phyloP scores from a whole-genome alignment of 2,113 vertebrate genomes.

The human (Homo sapiens) region DNA sequence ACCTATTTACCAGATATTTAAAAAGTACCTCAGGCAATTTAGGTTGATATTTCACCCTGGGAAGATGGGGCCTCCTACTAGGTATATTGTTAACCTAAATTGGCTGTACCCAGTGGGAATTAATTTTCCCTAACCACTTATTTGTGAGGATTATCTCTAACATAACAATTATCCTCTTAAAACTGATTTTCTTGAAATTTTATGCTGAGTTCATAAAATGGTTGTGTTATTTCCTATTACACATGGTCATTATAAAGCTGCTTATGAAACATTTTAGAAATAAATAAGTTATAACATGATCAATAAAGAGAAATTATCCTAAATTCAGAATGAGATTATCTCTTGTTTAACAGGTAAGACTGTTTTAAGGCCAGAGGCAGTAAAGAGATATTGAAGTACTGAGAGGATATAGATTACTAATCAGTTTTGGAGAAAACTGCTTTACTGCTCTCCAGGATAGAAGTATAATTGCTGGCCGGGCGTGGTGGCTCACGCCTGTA shows the following conservation, averaged over 20 bases:
- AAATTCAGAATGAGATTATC: background rate
- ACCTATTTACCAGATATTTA: background rate
- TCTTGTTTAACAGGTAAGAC: background rate
- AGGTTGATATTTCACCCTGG: background rate
- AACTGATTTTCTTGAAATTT: constrained; percentile 48
- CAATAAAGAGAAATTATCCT: background rate
- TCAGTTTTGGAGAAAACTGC: background rate
- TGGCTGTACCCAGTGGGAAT: background rate
- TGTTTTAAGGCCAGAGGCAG: background rate
- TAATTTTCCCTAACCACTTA: constrained; percentile 25
- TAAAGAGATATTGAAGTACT: background rate
- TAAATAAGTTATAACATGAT: constrained; percentile 15
- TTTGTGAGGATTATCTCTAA: background rate
- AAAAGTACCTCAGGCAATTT: background rate
- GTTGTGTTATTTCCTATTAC: background rate
- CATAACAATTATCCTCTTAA: constrained; percentile 18
- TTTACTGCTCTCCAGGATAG: background rate
- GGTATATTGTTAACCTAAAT: background rate
- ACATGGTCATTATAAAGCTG: background rate
- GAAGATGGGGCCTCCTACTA: background rate
- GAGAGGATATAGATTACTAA: background rate
- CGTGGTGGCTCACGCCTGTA: too few relatives aligned
- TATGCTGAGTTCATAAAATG: constrained; percentile 24
- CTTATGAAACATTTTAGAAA: constrained; percentile 26
- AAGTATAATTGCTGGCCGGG: background rate